Conservation (phyloP, 1,140 invertebrate species). For the Magallana ariakensis region DNA sequence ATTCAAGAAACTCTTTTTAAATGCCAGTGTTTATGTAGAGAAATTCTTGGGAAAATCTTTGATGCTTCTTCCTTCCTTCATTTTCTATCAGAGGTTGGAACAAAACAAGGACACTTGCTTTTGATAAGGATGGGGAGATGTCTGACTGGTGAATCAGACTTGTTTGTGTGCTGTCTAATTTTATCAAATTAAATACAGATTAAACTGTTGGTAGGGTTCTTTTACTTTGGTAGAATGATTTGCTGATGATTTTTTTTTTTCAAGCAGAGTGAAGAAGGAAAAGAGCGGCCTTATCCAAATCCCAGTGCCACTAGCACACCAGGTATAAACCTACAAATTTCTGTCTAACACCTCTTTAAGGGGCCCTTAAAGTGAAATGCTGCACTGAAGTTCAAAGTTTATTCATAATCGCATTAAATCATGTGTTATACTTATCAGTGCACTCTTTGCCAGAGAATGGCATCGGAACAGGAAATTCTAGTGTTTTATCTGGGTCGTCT, state of each 20-base stretch:
- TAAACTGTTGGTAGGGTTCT: neutral
- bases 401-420: neutral
- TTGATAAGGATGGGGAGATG: neutral
- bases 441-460: constrained; percentile 52
- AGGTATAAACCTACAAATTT: constrained; percentile 58
- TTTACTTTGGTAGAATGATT: neutral
- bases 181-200: constrained; percentile 26
- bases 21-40: no score
- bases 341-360: neutral
- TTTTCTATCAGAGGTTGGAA: neutral
- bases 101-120: neutral
- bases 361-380: neutral
- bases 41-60: no score
- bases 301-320: constrained; percentile 75
- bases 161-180: neutral
- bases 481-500: constrained; percentile 52
- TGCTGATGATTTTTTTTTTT: neutral
- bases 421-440: constrained; percentile 52
- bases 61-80: no score
- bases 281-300: constrained; percentile 57
- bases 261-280: constrained; percentile 57
- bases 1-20: no score
- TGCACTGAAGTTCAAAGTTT: no score
- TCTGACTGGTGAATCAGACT: neutral
- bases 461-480: constrained; percentile 37